Base-by-base conservation (phyloP, 2,113 vertebrate genomes). In the Agapornis roseicollis region DNA sequence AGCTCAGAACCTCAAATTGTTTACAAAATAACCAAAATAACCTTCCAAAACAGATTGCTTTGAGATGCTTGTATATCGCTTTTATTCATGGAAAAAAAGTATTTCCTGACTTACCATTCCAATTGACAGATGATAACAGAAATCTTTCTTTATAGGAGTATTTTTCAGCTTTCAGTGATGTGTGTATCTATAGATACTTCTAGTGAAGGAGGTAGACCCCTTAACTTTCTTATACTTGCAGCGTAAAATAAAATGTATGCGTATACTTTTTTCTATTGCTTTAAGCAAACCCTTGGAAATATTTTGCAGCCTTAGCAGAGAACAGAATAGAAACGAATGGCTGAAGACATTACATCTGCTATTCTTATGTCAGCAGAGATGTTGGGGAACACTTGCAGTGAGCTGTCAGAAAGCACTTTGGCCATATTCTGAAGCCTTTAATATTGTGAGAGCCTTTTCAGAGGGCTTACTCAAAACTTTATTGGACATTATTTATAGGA, bases 11-110 rank as follows among this genome's bases (percentile, higher is more conserved):
- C 64, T 83, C 71, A 91, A 80, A 64, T 92, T 95, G 76, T 96
- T 93, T 95, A 89, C 90, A 86, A 88, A 95, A 84, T 56, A 93
- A 77, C 52, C 52, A 78, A 80, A 84, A 85, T 89, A 94, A 79
- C 79, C 78, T 86, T 90, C 85, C 80, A 77, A 94, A 96, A 63
- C 93, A 96, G 92, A 90, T 90, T 94, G 94, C 90, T 97, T 93
- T 87, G 87, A 77, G 81, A 83, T 79, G 78, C 89, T 95, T 93
- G 80, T 68, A 4, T 90, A 61, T 86, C 3, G 7, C 79, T 93
- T 91, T 77, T 71, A 92, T 91, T 94, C 63, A 58, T 74, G 64
- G 13, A 85, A 63, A 85, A 80, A 80, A 74, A 58, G 49, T 42
- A 80, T 61, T 79, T 93, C 64, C 80, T 81, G 72, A 68, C 72